Base-by-base conservation (phyloP, 2,888 invertebrate genomes). In the Ophion obscuratus region DNA sequence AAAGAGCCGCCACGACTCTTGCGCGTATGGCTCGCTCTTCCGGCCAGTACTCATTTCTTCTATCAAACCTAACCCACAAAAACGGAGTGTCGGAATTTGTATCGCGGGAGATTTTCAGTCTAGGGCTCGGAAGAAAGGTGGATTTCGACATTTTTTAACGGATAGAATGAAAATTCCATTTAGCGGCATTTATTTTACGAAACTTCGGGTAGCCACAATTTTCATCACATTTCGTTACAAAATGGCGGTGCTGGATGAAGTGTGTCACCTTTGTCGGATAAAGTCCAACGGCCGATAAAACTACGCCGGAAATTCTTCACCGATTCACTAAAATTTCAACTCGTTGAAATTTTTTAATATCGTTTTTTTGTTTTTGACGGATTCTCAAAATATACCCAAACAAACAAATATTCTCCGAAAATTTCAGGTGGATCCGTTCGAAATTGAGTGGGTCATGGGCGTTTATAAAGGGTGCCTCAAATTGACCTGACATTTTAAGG, bases 1-100 rank as follows among this genome's bases (percentile, higher is more conserved):
- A 88, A 90, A 87, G 83, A 82, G 82, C 66, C 40, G 77, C 66
- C 66, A n/a, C 67, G 67, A 57, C 31, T 36, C n/a, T 44, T n/a
- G n/a, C 17, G 5, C 53, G 53, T 53, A 17, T 71, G 24, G 62
- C 66, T 11, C 73, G 53, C 5, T 40, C 57, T 84, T 68, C 62
- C 73, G 81, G 44, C 61, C 53, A 61, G 17, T 20, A 53, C 27
- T 11, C 11, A 24, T 44, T 62, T 70, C 59, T 81, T 75, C 67
- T n/a, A 31, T 20, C 44, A 4, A 40, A 47, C 17, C 14, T 40
- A 20, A 57, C 73, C n/a, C 57, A 31, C 24, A 17, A 20, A 70
- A 47, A 24, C 47, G 68, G n/a, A 47, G 73, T 24, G 75, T 40
- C 9, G 40, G 40, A 40, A 7, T 40, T 40, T 40, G 40, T 40